These are phyloP conservation scores for Goniozus legneri DNA, from an alignment of 1,140 invertebrate genomes.

Conservation along the genomic window DNA sequence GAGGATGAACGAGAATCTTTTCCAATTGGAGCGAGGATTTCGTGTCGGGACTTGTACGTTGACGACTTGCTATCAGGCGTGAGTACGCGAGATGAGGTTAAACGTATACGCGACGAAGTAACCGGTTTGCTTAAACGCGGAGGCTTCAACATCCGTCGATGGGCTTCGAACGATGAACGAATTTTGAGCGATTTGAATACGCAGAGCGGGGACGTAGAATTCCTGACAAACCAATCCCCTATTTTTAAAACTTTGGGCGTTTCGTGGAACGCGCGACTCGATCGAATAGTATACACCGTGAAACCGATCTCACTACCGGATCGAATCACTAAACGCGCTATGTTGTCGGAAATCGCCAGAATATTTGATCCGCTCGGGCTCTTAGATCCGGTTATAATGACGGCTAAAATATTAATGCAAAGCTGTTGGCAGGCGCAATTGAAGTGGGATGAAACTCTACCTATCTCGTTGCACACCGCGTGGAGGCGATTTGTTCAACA, in stretches of 20 bases:
- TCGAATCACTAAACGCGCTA: background rate
- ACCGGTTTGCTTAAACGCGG: background rate
- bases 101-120: background rate
- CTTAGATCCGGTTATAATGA: conserved; percentile 35
- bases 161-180: background rate
- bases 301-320: background rate
- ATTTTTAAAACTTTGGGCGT: background rate
- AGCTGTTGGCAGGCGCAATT: background rate
- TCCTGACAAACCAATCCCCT: background rate
- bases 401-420: conserved; percentile 28
- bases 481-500: background rate
- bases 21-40: background rate
- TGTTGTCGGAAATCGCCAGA: conserved; percentile 5
- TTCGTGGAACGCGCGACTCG: background rate
- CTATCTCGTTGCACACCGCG: background rate
- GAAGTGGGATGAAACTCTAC: background rate
- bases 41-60: background rate
- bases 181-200: too few species aligned
- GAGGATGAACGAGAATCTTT: background rate
- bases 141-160: background rate
- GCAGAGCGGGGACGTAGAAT: too few species aligned
- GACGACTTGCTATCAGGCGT: background rate
- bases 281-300: background rate
- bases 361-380: conserved; percentile 38
- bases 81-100: background rate